Evolutionary conservation across 2,888 invertebrate genomes (phyloP).

Genomic region (Thecocarcelia acutangulata): DNA sequence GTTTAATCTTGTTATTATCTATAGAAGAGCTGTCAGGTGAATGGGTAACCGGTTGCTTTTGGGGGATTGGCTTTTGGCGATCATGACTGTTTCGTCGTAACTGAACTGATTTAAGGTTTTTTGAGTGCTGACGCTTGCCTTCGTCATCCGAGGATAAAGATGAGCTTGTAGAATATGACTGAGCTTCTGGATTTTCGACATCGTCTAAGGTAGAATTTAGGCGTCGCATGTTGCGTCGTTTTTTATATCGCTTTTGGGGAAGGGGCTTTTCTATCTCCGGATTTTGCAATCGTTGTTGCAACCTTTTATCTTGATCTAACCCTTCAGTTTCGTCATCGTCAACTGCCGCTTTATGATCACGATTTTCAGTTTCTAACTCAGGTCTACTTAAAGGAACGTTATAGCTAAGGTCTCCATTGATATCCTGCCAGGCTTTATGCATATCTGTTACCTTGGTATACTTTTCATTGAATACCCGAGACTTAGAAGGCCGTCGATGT

Average conservation of each 20-base stretch:
- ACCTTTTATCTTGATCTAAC: constrained; percentile 31
- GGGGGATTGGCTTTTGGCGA: constrained; percentile 4
- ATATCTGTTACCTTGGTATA: constrained; percentile 77
- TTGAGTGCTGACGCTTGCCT: constrained; percentile 53
- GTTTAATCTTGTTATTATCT: constrained; percentile 1
- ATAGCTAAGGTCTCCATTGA: constrained; percentile 73
- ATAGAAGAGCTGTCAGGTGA: constrained; percentile 10
- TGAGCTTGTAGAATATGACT: constrained; percentile 73
- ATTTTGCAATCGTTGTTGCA: constrained; percentile 19
- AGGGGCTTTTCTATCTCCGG: constrained; percentile 42
- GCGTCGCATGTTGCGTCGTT: constrained; percentile 65
- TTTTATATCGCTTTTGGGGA: constrained; percentile 58
- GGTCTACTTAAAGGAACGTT: constrained; percentile 21
- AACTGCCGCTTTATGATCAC: not conserved
- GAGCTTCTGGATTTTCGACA: constrained; percentile 23
- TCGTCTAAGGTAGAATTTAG: constrained; percentile 56
- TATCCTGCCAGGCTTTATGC: constrained; percentile 79
- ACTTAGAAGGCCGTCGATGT: constrained; percentile 41
- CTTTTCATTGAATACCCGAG: constrained; percentile 72
- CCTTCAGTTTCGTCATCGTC: not conserved
- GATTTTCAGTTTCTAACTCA: not conserved
- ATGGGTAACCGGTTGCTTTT: constrained; percentile 22
- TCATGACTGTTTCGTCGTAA: constrained; percentile 39
- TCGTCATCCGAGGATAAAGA: constrained; percentile 83
- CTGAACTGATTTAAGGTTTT: constrained; percentile 14